These are phyloP conservation scores for Sciaenops ocellatus DNA, from an alignment of 2,797 vertebrate species.

Conservation along the genomic window DNA sequence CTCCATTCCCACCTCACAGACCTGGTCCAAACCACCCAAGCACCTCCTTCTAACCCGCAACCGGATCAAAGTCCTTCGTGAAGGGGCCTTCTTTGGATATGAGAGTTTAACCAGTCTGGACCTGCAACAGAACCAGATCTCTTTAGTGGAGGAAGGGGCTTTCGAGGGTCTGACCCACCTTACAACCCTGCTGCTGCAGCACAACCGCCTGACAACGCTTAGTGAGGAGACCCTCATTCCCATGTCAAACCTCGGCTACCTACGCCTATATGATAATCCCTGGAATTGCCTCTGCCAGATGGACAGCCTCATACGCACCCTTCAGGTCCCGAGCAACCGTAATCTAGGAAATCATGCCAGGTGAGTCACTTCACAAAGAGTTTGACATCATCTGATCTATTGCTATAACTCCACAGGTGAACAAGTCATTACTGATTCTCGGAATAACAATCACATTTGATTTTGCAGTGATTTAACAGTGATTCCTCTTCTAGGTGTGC, in stretches of 20 bases:
- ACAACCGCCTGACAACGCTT: slow-evolving; percentile 90
- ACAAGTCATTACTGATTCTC: background rate
- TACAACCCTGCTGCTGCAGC: slow-evolving; percentile 93
- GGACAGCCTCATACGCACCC: slow-evolving; percentile 91
- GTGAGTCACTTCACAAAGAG: slow-evolving; percentile 47
- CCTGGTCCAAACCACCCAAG: slow-evolving; percentile 90
- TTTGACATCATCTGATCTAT: background rate
- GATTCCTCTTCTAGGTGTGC: slow-evolving; percentile 81
- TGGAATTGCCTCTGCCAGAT: slow-evolving; percentile 93
- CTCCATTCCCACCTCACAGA: slow-evolving; percentile 79
- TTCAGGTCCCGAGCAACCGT: slow-evolving; percentile 94
- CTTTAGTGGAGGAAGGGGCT: slow-evolving; percentile 89
- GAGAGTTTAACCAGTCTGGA: slow-evolving; percentile 90
- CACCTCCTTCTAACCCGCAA: slow-evolving; percentile 95
- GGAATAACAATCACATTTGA: background rate
- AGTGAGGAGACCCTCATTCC: slow-evolving; percentile 92
- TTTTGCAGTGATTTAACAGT: background rate
- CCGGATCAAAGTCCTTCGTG: slow-evolving; percentile 88
- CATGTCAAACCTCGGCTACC: slow-evolving; percentile 87
- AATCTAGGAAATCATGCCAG: slow-evolving; percentile 94
- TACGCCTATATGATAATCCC: slow-evolving; percentile 95
- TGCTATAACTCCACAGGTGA: slow-evolving; percentile 2
- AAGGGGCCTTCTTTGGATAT: slow-evolving; percentile 90
- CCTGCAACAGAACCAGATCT: slow-evolving; percentile 95
- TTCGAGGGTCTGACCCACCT: slow-evolving; percentile 91